Conservation (phyloP, 2,888 invertebrate species). For the Chromoteleia sp. region DNA sequence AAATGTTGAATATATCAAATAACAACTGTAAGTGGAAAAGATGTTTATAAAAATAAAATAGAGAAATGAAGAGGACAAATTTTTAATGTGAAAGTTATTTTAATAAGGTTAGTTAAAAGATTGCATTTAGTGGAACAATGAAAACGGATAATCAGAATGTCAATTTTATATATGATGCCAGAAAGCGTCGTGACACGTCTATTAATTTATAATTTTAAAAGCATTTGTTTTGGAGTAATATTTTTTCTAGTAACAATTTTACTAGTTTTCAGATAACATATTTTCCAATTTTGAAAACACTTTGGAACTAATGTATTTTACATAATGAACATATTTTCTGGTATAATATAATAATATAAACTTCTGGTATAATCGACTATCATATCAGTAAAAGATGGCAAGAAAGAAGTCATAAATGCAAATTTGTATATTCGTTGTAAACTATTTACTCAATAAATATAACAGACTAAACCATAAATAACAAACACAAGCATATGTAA, state of each 20-base stretch:
- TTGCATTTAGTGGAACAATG: conserved; percentile 4
- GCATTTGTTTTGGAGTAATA: neutral
- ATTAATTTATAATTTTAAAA: conserved; percentile 20
- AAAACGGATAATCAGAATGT: conserved; percentile 31
- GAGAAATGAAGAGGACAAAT: conserved; percentile 1
- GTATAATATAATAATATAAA: no score
- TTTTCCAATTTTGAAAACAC: neutral
- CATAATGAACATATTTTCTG: conserved; percentile 9
- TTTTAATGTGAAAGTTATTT: neutral
- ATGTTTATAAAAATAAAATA: neutral
- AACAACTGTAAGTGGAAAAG: neutral
- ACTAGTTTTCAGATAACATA: neutral
- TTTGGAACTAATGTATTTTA: conserved; percentile 1
- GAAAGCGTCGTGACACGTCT: no score
- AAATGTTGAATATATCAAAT: conserved; percentile 9
- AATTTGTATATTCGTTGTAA: conserved; percentile 32
- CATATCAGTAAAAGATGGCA: conserved; percentile 22
- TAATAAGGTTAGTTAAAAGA: neutral
- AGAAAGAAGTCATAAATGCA: conserved; percentile 8
- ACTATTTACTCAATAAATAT: conserved; percentile 52
- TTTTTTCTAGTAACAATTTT: neutral
- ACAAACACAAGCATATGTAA: conserved; percentile 37
- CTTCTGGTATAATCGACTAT: conserved; percentile 2
- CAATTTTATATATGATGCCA: conserved; percentile 14
- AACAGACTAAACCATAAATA: conserved; percentile 43